These are phyloP conservation scores for Nesogale talazaci DNA, from an alignment of 2,113 vertebrate genomes.

Conservation along the genomic window DNA sequence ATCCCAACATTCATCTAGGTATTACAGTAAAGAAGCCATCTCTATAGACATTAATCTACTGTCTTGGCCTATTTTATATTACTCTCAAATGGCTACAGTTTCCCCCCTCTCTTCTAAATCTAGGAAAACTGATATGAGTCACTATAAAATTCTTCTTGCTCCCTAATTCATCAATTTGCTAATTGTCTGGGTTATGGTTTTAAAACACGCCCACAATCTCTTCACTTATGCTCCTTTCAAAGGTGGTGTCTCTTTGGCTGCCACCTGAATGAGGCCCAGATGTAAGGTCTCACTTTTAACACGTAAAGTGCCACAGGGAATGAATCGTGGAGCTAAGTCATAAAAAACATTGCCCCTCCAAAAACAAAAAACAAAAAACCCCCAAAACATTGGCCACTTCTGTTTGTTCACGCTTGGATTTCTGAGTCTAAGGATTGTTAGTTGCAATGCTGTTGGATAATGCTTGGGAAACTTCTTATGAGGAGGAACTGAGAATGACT, in stretches of 20 bases:
- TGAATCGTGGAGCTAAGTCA: not conserved
- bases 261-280: not conserved
- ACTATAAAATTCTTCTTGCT: not conserved
- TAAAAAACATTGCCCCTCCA: not conserved
- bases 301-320: constrained; percentile 1
- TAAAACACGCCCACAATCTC: not conserved
- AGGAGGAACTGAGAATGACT: not conserved
- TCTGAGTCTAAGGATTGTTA: not conserved
- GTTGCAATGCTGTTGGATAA: not conserved
- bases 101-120: constrained; percentile 17
- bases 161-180: constrained; percentile 33
- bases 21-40: not conserved
- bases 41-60: not conserved
- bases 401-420: not conserved
- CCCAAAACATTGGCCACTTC: not conserved
- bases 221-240: not conserved
- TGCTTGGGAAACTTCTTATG: not conserved
- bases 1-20: not conserved
- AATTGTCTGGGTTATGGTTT: not conserved
- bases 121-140: constrained; percentile 15
- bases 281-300: not conserved
- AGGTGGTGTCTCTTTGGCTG: not conserved
- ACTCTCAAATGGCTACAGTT: not conserved
- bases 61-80: not conserved
- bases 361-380: too few relatives aligned